Base-by-base conservation (phyloP, 1,140 invertebrate species). In the Philotrypesis tridentata region DNA sequence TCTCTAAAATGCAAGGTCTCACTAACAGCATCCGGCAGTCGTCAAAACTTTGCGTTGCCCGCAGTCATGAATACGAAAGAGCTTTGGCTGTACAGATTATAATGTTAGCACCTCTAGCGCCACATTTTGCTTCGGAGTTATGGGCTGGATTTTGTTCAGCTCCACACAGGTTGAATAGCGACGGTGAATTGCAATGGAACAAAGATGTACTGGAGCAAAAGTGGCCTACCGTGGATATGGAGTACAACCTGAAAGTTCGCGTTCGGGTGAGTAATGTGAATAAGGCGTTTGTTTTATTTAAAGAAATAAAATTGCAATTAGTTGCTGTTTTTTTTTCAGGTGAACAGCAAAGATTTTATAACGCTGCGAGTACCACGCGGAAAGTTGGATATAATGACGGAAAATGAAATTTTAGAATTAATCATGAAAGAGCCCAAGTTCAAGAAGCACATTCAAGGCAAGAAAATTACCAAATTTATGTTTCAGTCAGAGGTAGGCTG, bases 111-210 rank as follows among this genome's bases (percentile, higher is more conserved):
- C 97, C 97, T 0, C 92, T 99, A 83, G 95, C 96, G 7, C 98
- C 98, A 11, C 96, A 97, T 90, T 98, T 98, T 89, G 94, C 96
- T 12, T 97, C 96, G 1, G 97, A 98, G 91, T 91, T 98, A 40
- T 99, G 98, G 98, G 92, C 94, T 40, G 96, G 94, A 43, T 95
- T 98, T 87, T 88, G 93, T 25, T 92, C 93, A 1, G 93, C 94
- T 11, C 93, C 93, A 7, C 91, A 94, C 82, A 92, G 87, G 85
- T 93, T 89, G 78, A 87, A 73, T 85, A 90, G 87, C 72, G 89
- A 92, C 43, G 84, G 88, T 11, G 93, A 94, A 89, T 91, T 96
- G 25, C 85, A 93, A 43, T 96, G 95, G 94, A 87, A 95, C 33
- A 92, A 93, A 83, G 90, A 93, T 89, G 94, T 96, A 23, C 90